These are phyloP conservation scores for Malthinus seriepunctatus DNA, from an alignment of 2,888 invertebrate species.

Conservation along the genomic window DNA sequence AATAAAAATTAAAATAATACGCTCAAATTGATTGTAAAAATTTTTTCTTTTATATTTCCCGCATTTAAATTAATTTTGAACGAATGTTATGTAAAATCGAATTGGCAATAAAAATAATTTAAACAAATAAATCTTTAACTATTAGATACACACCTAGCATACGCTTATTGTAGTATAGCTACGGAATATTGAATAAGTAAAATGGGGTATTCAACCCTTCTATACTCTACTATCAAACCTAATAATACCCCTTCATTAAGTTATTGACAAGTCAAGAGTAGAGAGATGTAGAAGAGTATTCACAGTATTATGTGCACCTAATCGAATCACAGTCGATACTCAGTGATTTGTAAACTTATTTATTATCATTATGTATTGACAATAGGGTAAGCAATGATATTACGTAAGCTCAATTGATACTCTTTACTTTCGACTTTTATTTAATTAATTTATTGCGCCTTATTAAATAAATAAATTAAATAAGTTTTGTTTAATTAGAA, in stretches of 20 bases:
- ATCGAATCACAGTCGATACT: slow-evolving; percentile 46
- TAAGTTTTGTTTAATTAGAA: no score
- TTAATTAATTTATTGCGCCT: no score
- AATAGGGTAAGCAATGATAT: not conserved
- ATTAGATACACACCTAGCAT: slow-evolving; percentile 13
- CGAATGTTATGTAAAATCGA: no score
- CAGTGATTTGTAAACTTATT: slow-evolving; percentile 47
- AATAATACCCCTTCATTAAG: slow-evolving; percentile 51
- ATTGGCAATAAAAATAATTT: not conserved
- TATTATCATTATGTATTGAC: slow-evolving; percentile 40
- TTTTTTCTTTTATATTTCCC: no score
- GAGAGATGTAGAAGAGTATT: slow-evolving; percentile 21
- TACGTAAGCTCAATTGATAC: not conserved
- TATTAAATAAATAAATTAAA: no score
- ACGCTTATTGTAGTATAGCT: slow-evolving; percentile 15
- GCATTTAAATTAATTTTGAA: no score
- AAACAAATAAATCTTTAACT: not conserved
- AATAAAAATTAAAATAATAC: not conserved
- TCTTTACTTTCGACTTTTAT: no score
- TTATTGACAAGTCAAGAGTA: slow-evolving; percentile 53
- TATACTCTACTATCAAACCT: slow-evolving; percentile 36
- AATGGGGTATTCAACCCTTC: slow-evolving; percentile 35
- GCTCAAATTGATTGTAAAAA: no score
- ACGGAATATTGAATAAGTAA: slow-evolving; percentile 17
- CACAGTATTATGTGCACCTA: slow-evolving; percentile 41